Conservation (phyloP, 2,888 invertebrate species). For the Petrolisthes manimaculis region DNA sequence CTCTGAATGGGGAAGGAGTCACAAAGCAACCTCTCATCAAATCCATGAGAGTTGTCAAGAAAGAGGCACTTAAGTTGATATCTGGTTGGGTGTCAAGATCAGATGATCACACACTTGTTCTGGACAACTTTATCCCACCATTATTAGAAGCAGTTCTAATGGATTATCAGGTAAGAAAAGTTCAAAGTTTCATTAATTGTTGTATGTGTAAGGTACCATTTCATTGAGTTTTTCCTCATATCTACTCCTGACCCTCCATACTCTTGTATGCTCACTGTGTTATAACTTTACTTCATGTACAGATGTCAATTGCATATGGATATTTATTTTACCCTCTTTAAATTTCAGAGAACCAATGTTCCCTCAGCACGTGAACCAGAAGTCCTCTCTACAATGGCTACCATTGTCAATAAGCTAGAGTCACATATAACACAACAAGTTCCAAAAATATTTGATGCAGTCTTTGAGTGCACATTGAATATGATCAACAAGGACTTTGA, state of each 20-base stretch:
- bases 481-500: constrained; percentile 99
- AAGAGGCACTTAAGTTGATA: constrained; percentile 96
- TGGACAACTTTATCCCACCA: constrained; percentile 98
- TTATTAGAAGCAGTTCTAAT: constrained; percentile 94
- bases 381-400: constrained; percentile 95
- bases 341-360: constrained; percentile 81
- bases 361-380: constrained; percentile 97
- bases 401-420: constrained; percentile 92
- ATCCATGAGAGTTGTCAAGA: constrained; percentile 98
- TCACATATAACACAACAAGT: constrained; percentile 92
- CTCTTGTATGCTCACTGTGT: no score
- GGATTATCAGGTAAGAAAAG: constrained; percentile 82
- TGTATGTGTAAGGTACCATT: no score
- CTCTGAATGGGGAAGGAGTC: constrained; percentile 94
- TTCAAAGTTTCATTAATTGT: no score
- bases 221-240: no score
- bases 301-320: no score
- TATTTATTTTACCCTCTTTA: background rate
- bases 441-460: constrained; percentile 98
- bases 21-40: constrained; percentile 98
- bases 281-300: no score
- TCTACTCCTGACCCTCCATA: no score
- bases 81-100: constrained; percentile 96
- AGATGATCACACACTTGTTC: constrained; percentile 82
- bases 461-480: constrained; percentile 98